phyloP scores from a whole-genome alignment of 1,140 invertebrate genomes.

The Rhagoletis pomonella region DNA sequence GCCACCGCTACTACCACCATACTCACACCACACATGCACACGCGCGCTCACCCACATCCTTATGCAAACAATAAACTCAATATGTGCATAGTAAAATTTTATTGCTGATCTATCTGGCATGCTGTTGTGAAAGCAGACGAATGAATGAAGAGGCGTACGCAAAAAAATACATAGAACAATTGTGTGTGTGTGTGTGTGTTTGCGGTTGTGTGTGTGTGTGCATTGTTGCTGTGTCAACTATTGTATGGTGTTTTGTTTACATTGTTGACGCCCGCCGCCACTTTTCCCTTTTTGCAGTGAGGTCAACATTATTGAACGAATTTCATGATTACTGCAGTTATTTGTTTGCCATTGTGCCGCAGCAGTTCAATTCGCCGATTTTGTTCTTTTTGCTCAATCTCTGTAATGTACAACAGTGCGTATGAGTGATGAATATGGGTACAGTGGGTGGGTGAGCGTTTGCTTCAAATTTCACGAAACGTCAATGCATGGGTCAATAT shows the following conservation, averaged over 20 bases:
- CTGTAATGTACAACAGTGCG: neutral
- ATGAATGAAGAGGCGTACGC: neutral
- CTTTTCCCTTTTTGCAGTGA: neutral
- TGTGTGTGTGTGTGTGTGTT: neutral
- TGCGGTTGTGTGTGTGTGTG: neutral
- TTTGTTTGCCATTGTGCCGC: slow-evolving; percentile 16
- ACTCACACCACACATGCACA: neutral
- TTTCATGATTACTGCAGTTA: slow-evolving; percentile 40
- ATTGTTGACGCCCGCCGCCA: neutral
- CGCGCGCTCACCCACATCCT: neutral
- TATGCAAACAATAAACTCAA: slow-evolving; percentile 67
- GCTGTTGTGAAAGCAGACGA: slow-evolving; percentile 1
- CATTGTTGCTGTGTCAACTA: neutral
- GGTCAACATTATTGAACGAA: slow-evolving; percentile 30
- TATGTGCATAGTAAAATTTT: slow-evolving; percentile 73
- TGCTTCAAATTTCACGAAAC: neutral
- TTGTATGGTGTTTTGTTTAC: neutral
- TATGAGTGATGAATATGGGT: neutral
- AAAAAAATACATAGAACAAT: neutral
- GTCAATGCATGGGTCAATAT: neutral
- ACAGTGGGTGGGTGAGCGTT: neutral
- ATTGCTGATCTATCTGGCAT: slow-evolving; percentile 71
- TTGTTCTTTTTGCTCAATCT: neutral
- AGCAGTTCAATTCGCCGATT: neutral
- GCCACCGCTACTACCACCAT: neutral